phyloP scores from a whole-genome alignment of 2,888 invertebrate genomes.

The Osedax frankpressi region DNA sequence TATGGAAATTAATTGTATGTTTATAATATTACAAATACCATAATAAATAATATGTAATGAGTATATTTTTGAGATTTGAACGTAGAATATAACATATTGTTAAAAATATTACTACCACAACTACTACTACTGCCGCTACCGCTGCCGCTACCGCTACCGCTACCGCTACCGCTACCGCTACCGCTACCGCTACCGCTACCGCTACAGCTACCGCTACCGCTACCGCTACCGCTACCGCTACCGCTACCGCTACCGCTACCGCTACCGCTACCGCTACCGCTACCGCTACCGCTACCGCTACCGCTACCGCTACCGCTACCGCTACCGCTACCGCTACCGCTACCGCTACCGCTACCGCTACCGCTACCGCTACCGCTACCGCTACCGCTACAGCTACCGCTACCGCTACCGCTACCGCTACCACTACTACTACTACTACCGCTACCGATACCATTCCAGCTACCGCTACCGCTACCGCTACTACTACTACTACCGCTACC shows the following conservation, averaged over 20 bases:
- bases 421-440: conserved; percentile 15
- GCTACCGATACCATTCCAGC: neutral
- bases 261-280: conserved; percentile 6
- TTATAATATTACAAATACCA: no score
- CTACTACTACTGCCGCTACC: conserved; percentile 6
- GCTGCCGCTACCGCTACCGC: neutral
- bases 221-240: conserved; percentile 2
- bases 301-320: conserved; percentile 4
- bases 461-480: neutral
- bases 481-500: neutral
- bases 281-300: conserved; percentile 10
- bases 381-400: neutral
- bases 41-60: no score
- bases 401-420: conserved; percentile 18
- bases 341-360: conserved; percentile 6
- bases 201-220: neutral
- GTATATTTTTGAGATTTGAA: no score
- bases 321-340: neutral
- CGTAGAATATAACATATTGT: no score
- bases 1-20: no score
- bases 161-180: neutral
- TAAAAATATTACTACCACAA: no score
- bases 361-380: neutral
- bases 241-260: conserved; percentile 6
- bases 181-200: neutral